phyloP scores from a whole-genome alignment of 2,797 vertebrate species.

The Siniperca obscura region DNA sequence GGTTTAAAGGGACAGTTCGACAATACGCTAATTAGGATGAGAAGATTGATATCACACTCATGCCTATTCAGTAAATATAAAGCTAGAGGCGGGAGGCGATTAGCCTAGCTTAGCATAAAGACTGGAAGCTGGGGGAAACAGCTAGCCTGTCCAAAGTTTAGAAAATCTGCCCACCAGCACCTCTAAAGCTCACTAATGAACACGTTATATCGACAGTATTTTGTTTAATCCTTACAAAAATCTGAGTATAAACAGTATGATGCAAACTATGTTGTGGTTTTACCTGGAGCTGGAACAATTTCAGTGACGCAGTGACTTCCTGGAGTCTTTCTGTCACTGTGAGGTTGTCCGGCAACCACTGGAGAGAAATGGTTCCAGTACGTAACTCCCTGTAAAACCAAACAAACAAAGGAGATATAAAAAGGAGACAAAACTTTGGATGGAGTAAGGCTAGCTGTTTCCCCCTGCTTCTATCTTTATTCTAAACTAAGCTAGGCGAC shows the following conservation, averaged over 20 bases:
- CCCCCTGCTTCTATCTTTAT: neutral
- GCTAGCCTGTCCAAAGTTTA: neutral
- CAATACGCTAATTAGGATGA: neutral
- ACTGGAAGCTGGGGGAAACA: neutral
- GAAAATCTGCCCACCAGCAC: neutral
- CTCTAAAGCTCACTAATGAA: neutral
- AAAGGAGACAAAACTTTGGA: neutral
- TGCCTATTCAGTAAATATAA: neutral
- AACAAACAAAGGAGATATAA: neutral
- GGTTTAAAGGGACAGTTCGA: neutral
- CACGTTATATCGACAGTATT: no score
- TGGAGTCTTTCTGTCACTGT: no score
- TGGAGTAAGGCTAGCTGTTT: neutral
- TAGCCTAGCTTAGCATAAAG: slow-evolving; percentile 4
- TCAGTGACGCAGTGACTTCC: neutral
- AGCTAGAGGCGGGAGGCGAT: neutral
- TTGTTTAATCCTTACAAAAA: neutral
- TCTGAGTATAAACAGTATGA: no score
- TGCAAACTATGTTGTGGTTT: no score
- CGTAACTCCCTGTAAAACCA: neutral
- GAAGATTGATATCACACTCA: neutral
- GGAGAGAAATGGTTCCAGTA: neutral
- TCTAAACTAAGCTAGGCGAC: neutral
- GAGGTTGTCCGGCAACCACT: no score
- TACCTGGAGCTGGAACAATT: neutral